Evolutionary conservation across 2,113 vertebrate species (phyloP).

Genomic region (Tragelaphus imberbis): DNA sequence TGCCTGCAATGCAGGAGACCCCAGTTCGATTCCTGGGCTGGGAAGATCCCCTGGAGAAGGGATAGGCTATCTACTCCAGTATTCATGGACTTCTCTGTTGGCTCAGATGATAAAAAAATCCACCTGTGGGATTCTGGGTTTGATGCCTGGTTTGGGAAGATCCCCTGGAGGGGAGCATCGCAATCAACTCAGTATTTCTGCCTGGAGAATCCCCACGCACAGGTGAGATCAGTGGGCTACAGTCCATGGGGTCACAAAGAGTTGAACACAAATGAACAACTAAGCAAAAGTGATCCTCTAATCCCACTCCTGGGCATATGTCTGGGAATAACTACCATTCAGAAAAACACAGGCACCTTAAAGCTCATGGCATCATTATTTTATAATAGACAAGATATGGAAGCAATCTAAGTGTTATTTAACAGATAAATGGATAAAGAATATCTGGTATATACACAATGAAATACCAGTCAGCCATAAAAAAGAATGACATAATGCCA

Average conservation of each 20-base stretch:
- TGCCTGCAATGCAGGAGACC: not conserved
- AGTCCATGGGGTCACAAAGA: not conserved
- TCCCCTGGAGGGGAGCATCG: fast-evolving
- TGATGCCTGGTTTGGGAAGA: not conserved
- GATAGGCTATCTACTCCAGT: not conserved
- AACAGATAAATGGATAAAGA: not conserved
- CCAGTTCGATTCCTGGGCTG: not conserved
- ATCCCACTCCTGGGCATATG: not conserved
- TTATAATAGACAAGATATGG: not conserved
- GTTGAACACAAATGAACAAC: not conserved
- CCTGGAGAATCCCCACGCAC: not conserved
- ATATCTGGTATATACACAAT: not conserved
- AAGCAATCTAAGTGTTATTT: not conserved
- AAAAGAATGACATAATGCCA: not conserved
- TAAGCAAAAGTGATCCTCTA: not conserved
- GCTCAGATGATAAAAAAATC: not conserved
- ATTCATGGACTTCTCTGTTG: not conserved
- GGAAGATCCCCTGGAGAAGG: not conserved
- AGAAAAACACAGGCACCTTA: not conserved
- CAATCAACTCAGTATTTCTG: not conserved
- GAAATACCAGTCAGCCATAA: not conserved
- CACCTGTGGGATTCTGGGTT: not conserved
- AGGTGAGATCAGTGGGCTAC: fast-evolving
- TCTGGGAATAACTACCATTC: not conserved
- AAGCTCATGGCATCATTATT: not conserved